Evolutionary conservation across 2,113 vertebrate genomes (phyloP).

Genomic region (Formicarius rufipectus): DNA sequence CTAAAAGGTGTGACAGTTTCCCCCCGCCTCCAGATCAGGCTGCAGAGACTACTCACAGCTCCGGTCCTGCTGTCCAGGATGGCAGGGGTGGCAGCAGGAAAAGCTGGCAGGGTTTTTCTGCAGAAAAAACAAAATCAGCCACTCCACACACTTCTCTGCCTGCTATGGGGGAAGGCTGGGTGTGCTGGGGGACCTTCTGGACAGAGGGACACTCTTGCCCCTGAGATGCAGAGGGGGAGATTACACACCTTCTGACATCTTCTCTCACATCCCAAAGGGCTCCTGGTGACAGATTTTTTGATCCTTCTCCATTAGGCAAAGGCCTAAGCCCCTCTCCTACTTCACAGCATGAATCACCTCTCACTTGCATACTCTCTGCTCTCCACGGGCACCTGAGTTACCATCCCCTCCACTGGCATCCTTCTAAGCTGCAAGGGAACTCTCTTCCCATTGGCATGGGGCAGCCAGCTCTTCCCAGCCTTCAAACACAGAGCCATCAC

Average conservation of each 20-base stretch:
- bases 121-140: not conserved
- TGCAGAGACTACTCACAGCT: accelerated
- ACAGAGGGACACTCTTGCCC: not conserved
- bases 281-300: not conserved
- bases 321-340: not conserved
- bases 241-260: not conserved
- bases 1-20: not conserved
- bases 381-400: accelerated
- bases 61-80: accelerated
- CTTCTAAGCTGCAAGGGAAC: not conserved
- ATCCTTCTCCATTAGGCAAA: not conserved
- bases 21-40: not conserved
- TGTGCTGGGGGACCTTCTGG: not conserved
- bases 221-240: not conserved
- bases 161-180: accelerated
- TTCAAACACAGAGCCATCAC: not conserved
- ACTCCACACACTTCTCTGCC: accelerated
- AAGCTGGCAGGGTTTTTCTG: not conserved
- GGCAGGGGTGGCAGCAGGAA: not conserved
- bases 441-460: accelerated
- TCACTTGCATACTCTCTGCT: not conserved
- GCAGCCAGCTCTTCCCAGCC: not conserved
- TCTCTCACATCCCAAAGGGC: not conserved
- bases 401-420: not conserved
- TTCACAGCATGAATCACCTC: not conserved